Evolutionary conservation across 2,797 vertebrate species (phyloP), one percentile per base, ranked within the genome.

Genomic region (Galaxias olidus): DNA sequence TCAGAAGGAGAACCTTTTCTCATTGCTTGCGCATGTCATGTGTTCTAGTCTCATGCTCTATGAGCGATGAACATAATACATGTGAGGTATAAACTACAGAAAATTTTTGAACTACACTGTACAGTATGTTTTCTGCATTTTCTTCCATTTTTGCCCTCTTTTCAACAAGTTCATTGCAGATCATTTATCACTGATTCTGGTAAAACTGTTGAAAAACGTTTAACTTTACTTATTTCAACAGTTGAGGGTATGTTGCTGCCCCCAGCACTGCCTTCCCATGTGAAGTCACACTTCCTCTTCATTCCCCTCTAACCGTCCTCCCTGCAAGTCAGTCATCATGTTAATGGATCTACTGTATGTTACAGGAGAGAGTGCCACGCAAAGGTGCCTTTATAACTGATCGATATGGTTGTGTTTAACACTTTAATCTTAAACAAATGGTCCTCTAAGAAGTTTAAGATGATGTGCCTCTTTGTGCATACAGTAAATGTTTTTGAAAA

Each of bases 371-470:
- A 81, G 80, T 77, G 75, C 69, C 81, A 71, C 82, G 81, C 76
- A 81, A 54, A 80, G 82, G 66, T 80, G 81, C 77, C 79, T 85
- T 88, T 79, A 84, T 85, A 84, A 87, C 74, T 82, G 85, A 89
- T 79, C 87, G 83, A 85, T 85, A 88, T 79, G 85, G 86, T 88
- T 85, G 74, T 82, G 81, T 87, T 86, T 84, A 75, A 88, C 81
- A 83, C 86, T 86, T 70, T 82, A 73, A 82, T 85, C 86, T 87
- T 84, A 87, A 89, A 86, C 77, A 80, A 90, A 89, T 86, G 84
- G 68, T 69, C 78, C 84, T 74, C 84, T 83, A 65, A 75, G 65
- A 85, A 80, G 74, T 68, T 66, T 53, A 69, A 66, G 68, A 50
- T 15, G 57, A 72, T 64, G 50, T 0, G 66, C n/a, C n/a, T n/a